A percentile compares a stretch with the other conserved stretches of the same genome.
phyloP scores from a whole-genome alignment of 2,113 vertebrate species.

The Phaetusa simplex region DNA sequence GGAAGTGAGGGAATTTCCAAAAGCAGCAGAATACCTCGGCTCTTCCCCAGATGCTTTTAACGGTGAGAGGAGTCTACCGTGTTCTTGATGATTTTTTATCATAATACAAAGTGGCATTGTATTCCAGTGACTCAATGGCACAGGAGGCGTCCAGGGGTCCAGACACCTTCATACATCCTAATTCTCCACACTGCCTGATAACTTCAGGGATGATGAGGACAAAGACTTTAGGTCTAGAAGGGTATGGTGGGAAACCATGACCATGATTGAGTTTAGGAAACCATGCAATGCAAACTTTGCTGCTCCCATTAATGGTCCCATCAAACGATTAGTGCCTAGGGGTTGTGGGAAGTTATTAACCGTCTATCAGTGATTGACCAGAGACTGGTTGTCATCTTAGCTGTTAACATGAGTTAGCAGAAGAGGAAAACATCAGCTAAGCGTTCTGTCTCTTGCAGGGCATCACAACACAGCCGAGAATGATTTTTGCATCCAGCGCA shows the following conservation, averaged over 20 bases:
- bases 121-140: not conserved
- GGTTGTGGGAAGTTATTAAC: not conserved
- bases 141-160: not conserved
- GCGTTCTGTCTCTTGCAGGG: not conserved
- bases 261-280: not conserved
- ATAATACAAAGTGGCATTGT: not conserved
- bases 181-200: not conserved
- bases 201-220: not conserved
- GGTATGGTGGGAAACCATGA: not conserved
- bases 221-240: not conserved
- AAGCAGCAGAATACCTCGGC: not conserved
- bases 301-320: not conserved
- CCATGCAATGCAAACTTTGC: accelerated
- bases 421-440: not conserved
- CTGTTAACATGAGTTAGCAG: not conserved
- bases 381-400: not conserved
- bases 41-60: not conserved
- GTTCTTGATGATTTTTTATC: not conserved
- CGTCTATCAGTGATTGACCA: not conserved
- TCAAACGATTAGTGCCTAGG: not conserved
- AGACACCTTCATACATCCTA: not conserved
- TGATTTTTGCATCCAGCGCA: not conserved
- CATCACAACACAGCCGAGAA: not conserved
- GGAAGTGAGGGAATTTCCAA: not conserved
- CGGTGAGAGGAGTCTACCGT: accelerated